A percentile compares a stretch with the other conserved stretches of the same genome.
Conservation (phyloP, 1,140 invertebrate genomes). For the Ptiloglossa arizonensis region DNA sequence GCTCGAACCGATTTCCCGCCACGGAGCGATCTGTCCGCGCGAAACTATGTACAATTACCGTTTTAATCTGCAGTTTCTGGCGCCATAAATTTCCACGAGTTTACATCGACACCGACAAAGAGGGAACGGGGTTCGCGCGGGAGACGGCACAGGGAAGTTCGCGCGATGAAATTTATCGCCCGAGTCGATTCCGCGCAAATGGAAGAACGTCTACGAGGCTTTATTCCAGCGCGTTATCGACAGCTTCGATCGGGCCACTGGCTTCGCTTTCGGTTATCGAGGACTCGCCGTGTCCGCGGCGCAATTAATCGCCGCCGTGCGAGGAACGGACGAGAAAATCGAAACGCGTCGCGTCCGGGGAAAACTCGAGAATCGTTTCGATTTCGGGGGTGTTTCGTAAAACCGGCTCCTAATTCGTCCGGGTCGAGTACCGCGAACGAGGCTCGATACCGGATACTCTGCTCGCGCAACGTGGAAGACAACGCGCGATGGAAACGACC, state of each 20-base stretch:
- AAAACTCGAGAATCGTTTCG: not conserved
- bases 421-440: too few relatives aligned
- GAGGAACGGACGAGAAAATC: not conserved
- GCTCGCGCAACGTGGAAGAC: not conserved
- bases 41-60: constrained; percentile 49
- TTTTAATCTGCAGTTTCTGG: constrained; percentile 49
- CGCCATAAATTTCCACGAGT: constrained; percentile 29
- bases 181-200: constrained; percentile 32
- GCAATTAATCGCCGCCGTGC: constrained; percentile 29
- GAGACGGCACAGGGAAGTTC: constrained; percentile 21
- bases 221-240: constrained; percentile 45
- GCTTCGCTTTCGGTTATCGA: constrained; percentile 21
- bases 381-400: too few relatives aligned
- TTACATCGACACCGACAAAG: constrained; percentile 37
- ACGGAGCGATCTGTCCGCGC: constrained; percentile 36
- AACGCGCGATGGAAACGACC: constrained; percentile 8
- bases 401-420: too few relatives aligned
- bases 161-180: constrained; percentile 45
- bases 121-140: constrained; percentile 2
- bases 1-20: constrained; percentile 17
- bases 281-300: constrained; percentile 4
- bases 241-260: constrained; percentile 18
- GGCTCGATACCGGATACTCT: too few relatives aligned
- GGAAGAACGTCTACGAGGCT: constrained; percentile 42
- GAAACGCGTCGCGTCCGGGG: not conserved